Percentiles rank a stretch among this genome's conserved stretches.
Evolutionary conservation across 2,797 vertebrate species (phyloP).

Genomic region (Remorina albescens): DNA sequence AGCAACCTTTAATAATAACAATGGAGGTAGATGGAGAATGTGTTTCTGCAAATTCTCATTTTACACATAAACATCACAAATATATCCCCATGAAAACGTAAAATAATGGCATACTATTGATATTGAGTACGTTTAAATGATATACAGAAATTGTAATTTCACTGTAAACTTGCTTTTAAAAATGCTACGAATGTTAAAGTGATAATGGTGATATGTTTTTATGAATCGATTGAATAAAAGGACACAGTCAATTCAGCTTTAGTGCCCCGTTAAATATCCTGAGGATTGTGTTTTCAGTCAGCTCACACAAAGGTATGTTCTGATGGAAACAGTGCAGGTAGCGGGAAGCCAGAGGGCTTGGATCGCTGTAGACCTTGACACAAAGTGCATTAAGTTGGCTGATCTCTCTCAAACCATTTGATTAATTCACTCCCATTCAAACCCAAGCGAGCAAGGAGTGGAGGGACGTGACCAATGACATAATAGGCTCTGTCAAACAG

Average conservation of each 20-base stretch:
- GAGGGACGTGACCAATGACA: conserved; percentile 80
- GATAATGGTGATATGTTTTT: not conserved
- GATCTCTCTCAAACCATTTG: conserved; percentile 77
- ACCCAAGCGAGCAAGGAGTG: conserved; percentile 69
- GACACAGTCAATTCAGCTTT: conserved; percentile 6
- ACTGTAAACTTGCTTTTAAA: not conserved
- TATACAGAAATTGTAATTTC: not conserved
- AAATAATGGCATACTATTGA: no score
- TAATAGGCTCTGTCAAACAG: conserved; percentile 82
- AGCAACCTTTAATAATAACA: not conserved
- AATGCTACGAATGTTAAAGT: not conserved
- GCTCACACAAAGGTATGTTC: not conserved
- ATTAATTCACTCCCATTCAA: conserved; percentile 81
- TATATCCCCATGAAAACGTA: not conserved
- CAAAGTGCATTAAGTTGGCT: conserved; percentile 75
- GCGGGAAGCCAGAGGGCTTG: conserved; percentile 39
- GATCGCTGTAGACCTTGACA: conserved; percentile 62
- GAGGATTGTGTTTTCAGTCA: conserved; percentile 23
- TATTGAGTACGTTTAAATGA: not conserved
- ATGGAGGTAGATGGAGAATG: not conserved
- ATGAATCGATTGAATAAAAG: not conserved
- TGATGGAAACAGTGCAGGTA: conserved; percentile 51
- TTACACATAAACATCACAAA: not conserved
- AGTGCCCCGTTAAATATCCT: conserved; percentile 1
- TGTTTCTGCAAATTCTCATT: not conserved